These are phyloP conservation scores for Saguinus midas DNA, from an alignment of 2,113 vertebrate species.

Conservation along the genomic window DNA sequence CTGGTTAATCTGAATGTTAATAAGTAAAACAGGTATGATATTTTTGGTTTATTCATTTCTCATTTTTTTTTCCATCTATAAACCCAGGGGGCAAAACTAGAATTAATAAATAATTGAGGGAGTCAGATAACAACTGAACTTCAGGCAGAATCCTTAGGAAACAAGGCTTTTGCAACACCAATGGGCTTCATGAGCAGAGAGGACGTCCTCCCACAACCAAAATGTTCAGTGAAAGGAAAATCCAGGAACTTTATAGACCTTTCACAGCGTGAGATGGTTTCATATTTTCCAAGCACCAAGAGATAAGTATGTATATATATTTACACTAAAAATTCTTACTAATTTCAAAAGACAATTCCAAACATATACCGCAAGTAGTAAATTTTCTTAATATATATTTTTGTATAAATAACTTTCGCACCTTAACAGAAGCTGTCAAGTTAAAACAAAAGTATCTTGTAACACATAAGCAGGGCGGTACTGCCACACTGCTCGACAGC, in stretches of 20 bases:
- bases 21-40: not conserved
- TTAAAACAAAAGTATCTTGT: not conserved
- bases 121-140: not conserved
- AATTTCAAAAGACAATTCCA: not conserved
- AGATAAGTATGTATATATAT: not conserved
- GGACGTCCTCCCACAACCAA: not conserved
- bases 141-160: not conserved
- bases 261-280: not conserved
- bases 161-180: too few relatives aligned
- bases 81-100: not conserved
- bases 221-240: not conserved
- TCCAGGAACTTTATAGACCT: too few relatives aligned
- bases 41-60: not conserved
- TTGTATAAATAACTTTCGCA: not conserved
- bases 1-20: too few relatives aligned
- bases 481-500: rapidly evolving
- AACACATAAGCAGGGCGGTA: not conserved
- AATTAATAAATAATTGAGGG: not conserved
- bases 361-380: not conserved
- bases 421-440: not conserved
- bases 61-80: not conserved
- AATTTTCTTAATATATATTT: not conserved
- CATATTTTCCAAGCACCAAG: too few relatives aligned
- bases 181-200: too few relatives aligned
- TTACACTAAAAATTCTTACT: not conserved